Evolutionary conservation across 2,797 vertebrate species (phyloP).

Genomic region (Mycteria americana): DNA sequence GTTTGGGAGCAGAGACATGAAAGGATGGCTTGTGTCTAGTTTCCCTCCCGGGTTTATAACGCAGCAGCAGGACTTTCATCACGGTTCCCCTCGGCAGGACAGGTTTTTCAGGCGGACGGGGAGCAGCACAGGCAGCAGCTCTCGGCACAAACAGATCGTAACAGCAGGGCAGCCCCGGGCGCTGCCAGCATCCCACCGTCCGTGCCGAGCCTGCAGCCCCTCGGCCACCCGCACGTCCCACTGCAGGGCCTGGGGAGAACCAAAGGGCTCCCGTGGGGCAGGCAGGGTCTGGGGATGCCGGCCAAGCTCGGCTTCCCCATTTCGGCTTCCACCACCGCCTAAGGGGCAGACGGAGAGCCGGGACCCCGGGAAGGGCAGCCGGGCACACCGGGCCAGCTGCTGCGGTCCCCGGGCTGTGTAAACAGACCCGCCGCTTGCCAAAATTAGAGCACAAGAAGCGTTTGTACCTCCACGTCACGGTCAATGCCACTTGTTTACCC

Average conservation of each 20-base stretch:
- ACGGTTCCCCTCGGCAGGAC: not conserved
- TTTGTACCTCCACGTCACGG: no score
- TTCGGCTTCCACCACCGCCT: not conserved
- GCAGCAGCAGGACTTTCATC: not conserved
- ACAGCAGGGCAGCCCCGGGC: no score
- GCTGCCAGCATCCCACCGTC: not conserved
- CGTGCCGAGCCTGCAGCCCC: not conserved
- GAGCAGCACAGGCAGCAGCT: not conserved
- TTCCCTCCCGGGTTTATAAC: not conserved
- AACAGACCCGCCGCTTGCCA: no score
- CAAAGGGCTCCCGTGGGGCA: not conserved
- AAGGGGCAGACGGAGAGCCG: not conserved
- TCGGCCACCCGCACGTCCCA: not conserved
- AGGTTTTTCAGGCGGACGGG: not conserved
- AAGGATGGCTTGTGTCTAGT: not conserved
- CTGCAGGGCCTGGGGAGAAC: not conserved
- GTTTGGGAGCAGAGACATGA: not conserved
- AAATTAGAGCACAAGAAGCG: no score
- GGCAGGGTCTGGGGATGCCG: no score
- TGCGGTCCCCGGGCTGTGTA: no score
- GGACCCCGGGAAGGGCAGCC: no score
- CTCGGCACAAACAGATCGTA: not conserved
- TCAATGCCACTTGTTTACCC: no score
- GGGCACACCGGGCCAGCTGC: no score
- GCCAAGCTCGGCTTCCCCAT: not conserved